A percentile compares a stretch with the other conserved stretches of the same genome.
Conservation (phyloP, 1,140 invertebrate species). For the Drosophila mauritiana region DNA sequence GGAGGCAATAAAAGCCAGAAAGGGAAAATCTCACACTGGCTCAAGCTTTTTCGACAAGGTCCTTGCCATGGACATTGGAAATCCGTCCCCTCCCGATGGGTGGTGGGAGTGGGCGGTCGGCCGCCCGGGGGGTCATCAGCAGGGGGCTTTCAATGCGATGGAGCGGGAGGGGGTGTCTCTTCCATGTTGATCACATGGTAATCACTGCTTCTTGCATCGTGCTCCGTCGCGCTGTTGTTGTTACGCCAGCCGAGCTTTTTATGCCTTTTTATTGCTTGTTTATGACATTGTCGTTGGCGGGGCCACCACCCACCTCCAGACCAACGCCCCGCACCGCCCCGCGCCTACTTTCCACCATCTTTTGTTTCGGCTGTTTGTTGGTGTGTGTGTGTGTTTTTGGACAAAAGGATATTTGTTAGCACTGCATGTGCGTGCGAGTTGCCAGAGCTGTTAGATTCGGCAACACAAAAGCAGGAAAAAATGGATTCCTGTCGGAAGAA, state of each 20-base stretch:
- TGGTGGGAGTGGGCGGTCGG: background rate
- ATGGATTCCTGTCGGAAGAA: too few species aligned
- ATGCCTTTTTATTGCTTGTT: slow-evolving; percentile 80
- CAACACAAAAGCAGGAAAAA: slow-evolving; percentile 1
- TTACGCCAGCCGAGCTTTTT: slow-evolving; percentile 53
- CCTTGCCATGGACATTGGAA: slow-evolving; percentile 12
- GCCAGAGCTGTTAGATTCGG: slow-evolving; percentile 18
- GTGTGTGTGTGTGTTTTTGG: slow-evolving; percentile 13
- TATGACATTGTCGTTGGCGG: slow-evolving; percentile 65
- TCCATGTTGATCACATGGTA: slow-evolving; percentile 80
- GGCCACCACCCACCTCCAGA: background rate
- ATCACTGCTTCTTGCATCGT: slow-evolving; percentile 58
- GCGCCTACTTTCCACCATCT: slow-evolving; percentile 3
- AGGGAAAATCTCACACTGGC: slow-evolving; percentile 16
- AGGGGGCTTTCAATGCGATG: background rate
- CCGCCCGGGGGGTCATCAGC: slow-evolving; percentile 1
- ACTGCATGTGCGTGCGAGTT: slow-evolving; percentile 15
- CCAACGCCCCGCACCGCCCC: too few species aligned
- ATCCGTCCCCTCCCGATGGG: background rate
- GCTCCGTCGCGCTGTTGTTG: slow-evolving; percentile 28
- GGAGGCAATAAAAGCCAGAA: background rate
- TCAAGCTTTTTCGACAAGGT: slow-evolving; percentile 2
- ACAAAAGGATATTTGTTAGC: slow-evolving; percentile 68
- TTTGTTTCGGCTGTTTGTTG: slow-evolving; percentile 37
- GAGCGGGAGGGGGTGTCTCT: background rate